These are phyloP conservation scores for Taenioides sp. DNA, from an alignment of 2,797 vertebrate species.

Conservation along the genomic window DNA sequence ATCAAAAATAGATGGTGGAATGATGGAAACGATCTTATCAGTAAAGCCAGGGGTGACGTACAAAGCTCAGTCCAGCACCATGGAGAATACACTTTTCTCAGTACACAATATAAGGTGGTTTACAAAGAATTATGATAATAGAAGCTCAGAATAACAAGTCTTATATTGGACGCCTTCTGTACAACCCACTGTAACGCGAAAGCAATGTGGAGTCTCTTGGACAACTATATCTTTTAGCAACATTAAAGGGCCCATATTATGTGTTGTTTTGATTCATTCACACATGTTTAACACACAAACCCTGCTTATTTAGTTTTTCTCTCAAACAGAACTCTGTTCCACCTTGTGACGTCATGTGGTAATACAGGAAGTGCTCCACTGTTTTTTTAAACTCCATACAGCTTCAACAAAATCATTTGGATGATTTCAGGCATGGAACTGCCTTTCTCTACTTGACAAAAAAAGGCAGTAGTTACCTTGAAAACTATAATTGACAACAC, in stretches of 20 bases:
- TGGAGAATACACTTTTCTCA: constrained; percentile 48
- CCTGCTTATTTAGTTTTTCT: too few species aligned
- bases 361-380: too few species aligned
- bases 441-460: too few species aligned
- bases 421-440: too few species aligned
- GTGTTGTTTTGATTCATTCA: too few species aligned
- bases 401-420: too few species aligned
- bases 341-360: too few species aligned
- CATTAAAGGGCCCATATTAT: background rate
- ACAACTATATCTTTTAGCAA: constrained; percentile 33
- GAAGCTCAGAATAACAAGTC: constrained; percentile 52
- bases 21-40: constrained; percentile 57
- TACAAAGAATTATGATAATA: constrained; percentile 44
- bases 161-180: constrained; percentile 37
- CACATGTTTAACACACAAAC: too few species aligned
- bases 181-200: constrained; percentile 28
- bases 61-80: constrained; percentile 29
- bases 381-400: too few species aligned
- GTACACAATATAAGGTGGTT: constrained; percentile 55
- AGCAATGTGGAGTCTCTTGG: constrained; percentile 29
- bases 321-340: too few species aligned
- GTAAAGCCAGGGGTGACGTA: constrained; percentile 49
- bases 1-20: constrained; percentile 59
- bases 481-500: too few species aligned
- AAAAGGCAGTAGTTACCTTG: too few species aligned